Evolutionary conservation across 2,797 vertebrate species (phyloP).

Genomic region (Odontamblyopus rebecca): DNA sequence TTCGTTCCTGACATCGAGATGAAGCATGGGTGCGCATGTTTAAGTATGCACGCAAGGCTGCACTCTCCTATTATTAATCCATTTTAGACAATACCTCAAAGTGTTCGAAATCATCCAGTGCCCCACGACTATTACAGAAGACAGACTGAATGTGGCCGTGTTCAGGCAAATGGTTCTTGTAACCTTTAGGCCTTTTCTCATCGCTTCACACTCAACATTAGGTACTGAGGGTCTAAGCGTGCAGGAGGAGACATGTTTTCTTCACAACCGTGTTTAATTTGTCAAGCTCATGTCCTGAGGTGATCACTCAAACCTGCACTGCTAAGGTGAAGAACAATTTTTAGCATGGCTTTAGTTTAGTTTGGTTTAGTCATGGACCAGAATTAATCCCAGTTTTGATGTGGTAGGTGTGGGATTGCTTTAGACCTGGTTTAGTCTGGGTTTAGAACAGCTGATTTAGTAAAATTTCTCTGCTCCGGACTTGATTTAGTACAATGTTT

Average conservation of each 20-base stretch:
- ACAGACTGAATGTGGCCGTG: constrained; percentile 8
- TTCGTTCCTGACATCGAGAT: constrained; percentile 34
- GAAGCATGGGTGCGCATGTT: constrained; percentile 46
- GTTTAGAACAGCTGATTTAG: no score
- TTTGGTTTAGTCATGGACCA: no score
- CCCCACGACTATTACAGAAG: constrained; percentile 10
- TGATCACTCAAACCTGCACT: constrained; percentile 13
- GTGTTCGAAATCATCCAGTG: constrained; percentile 28
- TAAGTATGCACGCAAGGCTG: constrained; percentile 43
- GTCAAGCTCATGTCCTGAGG: constrained; percentile 4
- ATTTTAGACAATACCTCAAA: constrained; percentile 37
- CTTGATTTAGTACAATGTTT: no score
- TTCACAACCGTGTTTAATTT: not conserved
- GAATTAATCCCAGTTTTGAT: no score
- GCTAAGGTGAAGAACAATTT: not conserved
- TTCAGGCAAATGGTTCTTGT: constrained; percentile 9
- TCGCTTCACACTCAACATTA: not conserved
- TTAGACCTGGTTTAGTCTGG: no score
- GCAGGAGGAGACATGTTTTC: constrained; percentile 9
- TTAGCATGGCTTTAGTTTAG: not conserved
- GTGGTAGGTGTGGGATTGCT: no score
- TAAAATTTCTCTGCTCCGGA: no score
- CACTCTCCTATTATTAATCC: constrained; percentile 47
- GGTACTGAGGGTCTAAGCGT: not conserved
- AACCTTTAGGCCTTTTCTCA: constrained; percentile 8